Evolutionary conservation across 2,888 invertebrate genomes (phyloP).

Genomic region (Argyresthia albistria): DNA sequence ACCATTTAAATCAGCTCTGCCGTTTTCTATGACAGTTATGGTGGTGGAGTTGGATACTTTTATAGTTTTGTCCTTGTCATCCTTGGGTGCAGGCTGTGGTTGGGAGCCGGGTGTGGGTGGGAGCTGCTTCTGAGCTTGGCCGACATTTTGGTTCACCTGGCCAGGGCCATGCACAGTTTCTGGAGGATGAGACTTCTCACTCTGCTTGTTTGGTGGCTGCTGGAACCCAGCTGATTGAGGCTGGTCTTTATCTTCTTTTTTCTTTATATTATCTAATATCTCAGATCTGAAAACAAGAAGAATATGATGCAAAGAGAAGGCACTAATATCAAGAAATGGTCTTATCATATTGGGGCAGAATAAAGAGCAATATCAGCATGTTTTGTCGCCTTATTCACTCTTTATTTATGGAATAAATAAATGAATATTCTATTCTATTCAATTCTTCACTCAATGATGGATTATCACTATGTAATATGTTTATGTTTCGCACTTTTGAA

Average conservation of each 20-base stretch:
- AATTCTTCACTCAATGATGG: too few species aligned
- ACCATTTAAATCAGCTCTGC: slow-evolving; percentile 25
- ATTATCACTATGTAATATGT: too few species aligned
- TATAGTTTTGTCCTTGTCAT: slow-evolving; percentile 57
- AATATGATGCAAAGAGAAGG: too few species aligned
- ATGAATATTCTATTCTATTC: too few species aligned
- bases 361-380: too few species aligned
- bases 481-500: too few species aligned
- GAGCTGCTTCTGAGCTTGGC: slow-evolving; percentile 39
- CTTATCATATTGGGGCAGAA: too few species aligned
- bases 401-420: too few species aligned
- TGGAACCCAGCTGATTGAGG: slow-evolving; percentile 39
- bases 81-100: slow-evolving; percentile 36
- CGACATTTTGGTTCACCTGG: slow-evolving; percentile 51
- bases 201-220: slow-evolving; percentile 24
- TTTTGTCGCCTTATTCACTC: too few species aligned
- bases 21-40: slow-evolving; percentile 57
- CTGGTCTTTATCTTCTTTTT: slow-evolving; percentile 55
- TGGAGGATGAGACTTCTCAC: slow-evolving; percentile 33
- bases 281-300: slow-evolving; percentile 66
- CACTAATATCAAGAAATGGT: too few species aligned
- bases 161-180: slow-evolving; percentile 34
- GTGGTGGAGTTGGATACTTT: slow-evolving; percentile 61
- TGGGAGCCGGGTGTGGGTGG: slow-evolving; percentile 40
- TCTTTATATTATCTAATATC: slow-evolving; percentile 73